Conservation (phyloP, 2,113 vertebrate genomes). For the Oncorhynchus keta region DNA sequence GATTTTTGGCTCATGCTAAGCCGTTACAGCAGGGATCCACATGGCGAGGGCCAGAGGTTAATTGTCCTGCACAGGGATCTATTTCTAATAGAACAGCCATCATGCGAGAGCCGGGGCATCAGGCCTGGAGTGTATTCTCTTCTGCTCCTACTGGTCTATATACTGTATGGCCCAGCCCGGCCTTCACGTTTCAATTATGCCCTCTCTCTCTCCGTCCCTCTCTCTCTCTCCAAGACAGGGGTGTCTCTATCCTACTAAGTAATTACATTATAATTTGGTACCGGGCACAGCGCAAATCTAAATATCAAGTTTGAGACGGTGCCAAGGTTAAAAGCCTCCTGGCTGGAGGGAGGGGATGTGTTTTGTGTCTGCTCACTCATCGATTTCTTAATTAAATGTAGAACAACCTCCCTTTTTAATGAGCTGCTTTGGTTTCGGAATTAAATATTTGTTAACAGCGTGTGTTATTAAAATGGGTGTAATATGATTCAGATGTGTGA, state of each 20-base stretch:
- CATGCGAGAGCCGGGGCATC: conserved; percentile 25
- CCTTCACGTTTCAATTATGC: conserved; percentile 6
- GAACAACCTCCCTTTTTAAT: conserved; percentile 26
- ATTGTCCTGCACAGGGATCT: conserved; percentile 68
- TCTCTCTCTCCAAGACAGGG: conserved; percentile 2
- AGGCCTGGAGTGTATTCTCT: conserved; percentile 17
- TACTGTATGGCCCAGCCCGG: too few relatives aligned
- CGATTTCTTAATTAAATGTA: conserved; percentile 37
- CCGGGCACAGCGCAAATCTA: conserved; percentile 6
- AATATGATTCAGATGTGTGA: too few relatives aligned
- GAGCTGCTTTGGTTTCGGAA: too few relatives aligned
- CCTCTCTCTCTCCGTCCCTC: conserved; percentile 19
- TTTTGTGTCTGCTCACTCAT: conserved; percentile 13
- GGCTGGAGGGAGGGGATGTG: conserved; percentile 12
- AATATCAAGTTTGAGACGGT: conserved; percentile 29
- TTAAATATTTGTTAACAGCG: too few relatives aligned
- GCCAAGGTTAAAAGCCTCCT: conserved; percentile 43
- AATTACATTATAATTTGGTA: conserved; percentile 70
- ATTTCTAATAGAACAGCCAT: conserved; percentile 68
- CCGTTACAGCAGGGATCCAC: conserved; percentile 62
- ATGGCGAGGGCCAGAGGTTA: conserved; percentile 64
- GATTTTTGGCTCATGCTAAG: conserved; percentile 64
- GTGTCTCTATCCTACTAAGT: conserved; percentile 54
- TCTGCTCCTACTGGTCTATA: too few relatives aligned
- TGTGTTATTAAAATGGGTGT: too few relatives aligned